These are phyloP conservation scores for Caenorhabditis sp. DNA, from an alignment of 2,888 invertebrate genomes.

Conservation along the genomic window DNA sequence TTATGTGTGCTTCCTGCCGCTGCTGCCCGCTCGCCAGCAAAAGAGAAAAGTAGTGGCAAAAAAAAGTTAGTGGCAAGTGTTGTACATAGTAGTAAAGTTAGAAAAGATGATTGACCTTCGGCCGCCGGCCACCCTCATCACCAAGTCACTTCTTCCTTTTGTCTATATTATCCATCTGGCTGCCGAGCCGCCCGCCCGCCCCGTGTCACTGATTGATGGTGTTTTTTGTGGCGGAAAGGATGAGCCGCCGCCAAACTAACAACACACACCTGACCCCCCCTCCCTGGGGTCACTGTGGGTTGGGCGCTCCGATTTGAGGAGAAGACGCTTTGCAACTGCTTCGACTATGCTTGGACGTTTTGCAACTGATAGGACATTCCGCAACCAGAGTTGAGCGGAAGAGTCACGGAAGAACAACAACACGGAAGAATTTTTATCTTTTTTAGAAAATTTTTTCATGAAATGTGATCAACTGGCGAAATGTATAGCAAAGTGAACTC, in stretches of 20 bases:
- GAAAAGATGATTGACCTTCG: neutral
- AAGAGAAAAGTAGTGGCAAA: neutral
- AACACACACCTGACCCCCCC: slow-evolving; percentile 20
- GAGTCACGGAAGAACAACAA: no score
- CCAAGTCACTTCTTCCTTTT: slow-evolving; percentile 1
- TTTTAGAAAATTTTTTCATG: no score
- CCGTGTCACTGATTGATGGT: slow-evolving; percentile 39
- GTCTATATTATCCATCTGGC: neutral
- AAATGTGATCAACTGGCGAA: no score
- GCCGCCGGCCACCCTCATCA: slow-evolving; percentile 1
- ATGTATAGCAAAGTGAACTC: no score
- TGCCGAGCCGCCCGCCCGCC: neutral
- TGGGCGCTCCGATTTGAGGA: no score
- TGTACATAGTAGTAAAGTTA: neutral
- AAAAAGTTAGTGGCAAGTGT: neutral
- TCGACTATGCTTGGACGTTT: no score
- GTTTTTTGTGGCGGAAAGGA: neutral
- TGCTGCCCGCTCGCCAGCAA: no score
- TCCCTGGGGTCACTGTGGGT: no score
- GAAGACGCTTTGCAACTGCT: no score
- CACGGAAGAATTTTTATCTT: no score
- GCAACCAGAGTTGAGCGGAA: no score
- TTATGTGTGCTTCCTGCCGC: neutral
- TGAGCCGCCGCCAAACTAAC: slow-evolving; percentile 23
- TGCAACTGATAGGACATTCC: no score